Evolutionary conservation across 2,888 invertebrate genomes (phyloP).

Genomic region (Nymphalis urticae): DNA sequence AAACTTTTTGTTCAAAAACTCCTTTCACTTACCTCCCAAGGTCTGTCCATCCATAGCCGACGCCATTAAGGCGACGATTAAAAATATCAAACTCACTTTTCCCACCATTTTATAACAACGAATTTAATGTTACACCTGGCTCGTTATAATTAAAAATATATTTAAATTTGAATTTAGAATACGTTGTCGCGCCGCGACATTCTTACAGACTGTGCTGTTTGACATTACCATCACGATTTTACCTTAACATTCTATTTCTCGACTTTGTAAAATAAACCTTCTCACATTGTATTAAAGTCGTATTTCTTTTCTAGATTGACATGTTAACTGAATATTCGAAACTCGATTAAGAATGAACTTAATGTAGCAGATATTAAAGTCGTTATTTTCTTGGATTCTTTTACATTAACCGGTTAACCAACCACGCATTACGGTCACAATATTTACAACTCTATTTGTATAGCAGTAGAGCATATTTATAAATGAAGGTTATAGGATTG

Average conservation of each 20-base stretch:
- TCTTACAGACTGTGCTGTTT: conserved; percentile 48
- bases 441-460: conserved; percentile 19
- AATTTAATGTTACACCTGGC: conserved; percentile 3
- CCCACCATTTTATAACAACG: conserved; percentile 49
- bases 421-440: conserved; percentile 26
- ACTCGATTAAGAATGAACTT: conserved; percentile 20
- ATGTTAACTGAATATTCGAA: neutral
- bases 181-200: conserved; percentile 53
- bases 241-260: conserved; percentile 40
- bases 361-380: neutral
- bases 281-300: neutral
- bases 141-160: conserved; percentile 33
- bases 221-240: conserved; percentile 55
- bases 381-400: conserved; percentile 17
- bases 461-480: conserved; percentile 22
- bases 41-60: conserved; percentile 64
- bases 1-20: conserved; percentile 43
- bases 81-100: conserved; percentile 51
- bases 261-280: conserved; percentile 30
- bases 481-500: conserved; percentile 30
- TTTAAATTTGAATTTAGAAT: conserved; percentile 47
- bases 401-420: conserved; percentile 44
- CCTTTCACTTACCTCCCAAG: conserved; percentile 78
- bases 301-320: too few relatives aligned
- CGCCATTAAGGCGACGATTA: conserved; percentile 52